Conservation (phyloP, 2,797 vertebrate genomes). For the Rousettus madagascariensis region DNA sequence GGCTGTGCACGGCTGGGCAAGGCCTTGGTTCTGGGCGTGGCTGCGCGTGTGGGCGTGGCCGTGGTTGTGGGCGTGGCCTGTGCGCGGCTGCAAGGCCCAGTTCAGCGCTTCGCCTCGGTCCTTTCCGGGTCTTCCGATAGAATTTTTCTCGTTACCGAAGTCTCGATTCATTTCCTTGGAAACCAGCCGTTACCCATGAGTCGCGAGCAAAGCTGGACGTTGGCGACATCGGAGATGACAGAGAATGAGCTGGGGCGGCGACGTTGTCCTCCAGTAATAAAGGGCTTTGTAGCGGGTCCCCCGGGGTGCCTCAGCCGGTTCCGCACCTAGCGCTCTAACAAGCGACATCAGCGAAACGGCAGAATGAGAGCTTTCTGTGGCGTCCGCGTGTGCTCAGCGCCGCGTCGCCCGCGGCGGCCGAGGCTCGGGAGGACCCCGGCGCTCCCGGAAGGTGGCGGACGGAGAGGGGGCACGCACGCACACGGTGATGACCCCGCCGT, state of each 20-base stretch:
- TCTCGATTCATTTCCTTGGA: background rate
- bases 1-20: no score
- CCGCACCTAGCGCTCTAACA: background rate
- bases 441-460: rapidly evolving
- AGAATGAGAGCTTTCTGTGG: rapidly evolving
- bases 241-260: no score
- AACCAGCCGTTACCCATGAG: background rate
- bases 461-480: background rate
- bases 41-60: no score
- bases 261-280: rapidly evolving
- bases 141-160: background rate
- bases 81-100: no score
- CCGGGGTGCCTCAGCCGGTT: no score
- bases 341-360: background rate
- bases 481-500: background rate
- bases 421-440: rapidly evolving
- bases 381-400: rapidly evolving
- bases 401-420: rapidly evolving
- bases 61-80: no score
- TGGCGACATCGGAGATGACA: background rate
- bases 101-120: no score
- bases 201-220: background rate
- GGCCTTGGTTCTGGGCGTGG: no score
- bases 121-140: background rate
- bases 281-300: background rate